These are phyloP conservation scores for Strix uralensis DNA, from an alignment of 2,113 vertebrate species.

Conservation along the genomic window DNA sequence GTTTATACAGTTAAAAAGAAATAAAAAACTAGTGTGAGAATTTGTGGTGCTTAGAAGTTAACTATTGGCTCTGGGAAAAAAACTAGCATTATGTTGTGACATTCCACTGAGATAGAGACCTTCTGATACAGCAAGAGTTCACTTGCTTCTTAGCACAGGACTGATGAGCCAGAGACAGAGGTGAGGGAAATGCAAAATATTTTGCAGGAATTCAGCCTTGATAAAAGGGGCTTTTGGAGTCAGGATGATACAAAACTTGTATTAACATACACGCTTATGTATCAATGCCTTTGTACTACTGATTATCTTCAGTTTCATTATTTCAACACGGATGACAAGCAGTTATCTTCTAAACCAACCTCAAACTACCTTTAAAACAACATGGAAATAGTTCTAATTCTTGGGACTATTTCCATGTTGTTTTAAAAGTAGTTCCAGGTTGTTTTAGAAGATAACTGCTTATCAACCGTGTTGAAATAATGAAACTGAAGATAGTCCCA, in stretches of 20 bases:
- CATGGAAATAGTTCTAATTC: background rate
- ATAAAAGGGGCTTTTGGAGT: background rate
- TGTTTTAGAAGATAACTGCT: background rate
- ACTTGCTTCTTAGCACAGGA: background rate
- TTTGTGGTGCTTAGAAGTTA: background rate
- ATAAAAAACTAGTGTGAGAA: background rate
- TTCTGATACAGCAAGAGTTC: background rate
- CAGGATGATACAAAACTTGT: background rate
- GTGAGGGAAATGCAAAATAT: background rate
- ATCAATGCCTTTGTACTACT: background rate
- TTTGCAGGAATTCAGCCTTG: background rate
- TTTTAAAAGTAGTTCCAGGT: background rate
- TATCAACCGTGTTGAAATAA: background rate
- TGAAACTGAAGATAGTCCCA: background rate
- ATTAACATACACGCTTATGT: background rate
- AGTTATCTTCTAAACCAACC: background rate
- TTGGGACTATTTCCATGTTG: background rate
- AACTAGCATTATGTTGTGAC: background rate
- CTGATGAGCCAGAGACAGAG: background rate
- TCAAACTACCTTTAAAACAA: background rate
- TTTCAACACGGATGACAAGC: background rate
- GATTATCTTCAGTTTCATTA: background rate
- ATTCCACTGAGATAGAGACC: background rate
- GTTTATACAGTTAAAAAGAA: background rate
- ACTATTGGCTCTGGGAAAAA: background rate